A percentile compares a stretch with the other conserved stretches of the same genome.
Evolutionary conservation across 2,888 invertebrate species (phyloP).

Genomic region (Drosophila subquinaria): DNA sequence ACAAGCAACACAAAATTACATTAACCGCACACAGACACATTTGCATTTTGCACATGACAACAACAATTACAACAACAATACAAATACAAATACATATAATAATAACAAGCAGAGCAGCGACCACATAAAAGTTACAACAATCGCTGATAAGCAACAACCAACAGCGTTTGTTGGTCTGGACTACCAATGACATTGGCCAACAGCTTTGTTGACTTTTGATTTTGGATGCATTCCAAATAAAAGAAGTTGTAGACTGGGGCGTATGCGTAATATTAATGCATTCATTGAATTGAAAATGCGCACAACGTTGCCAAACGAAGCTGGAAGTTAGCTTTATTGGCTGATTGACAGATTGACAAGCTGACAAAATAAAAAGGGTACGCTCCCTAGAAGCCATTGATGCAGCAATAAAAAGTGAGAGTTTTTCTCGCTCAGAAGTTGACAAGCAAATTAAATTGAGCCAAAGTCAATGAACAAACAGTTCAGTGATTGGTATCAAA

Average conservation of each 20-base stretch:
- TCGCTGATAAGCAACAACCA: slow-evolving; percentile 64
- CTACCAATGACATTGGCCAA: slow-evolving; percentile 58
- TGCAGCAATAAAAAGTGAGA: slow-evolving; percentile 66
- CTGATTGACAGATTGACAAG: slow-evolving; percentile 66
- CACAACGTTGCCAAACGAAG: slow-evolving; percentile 35
- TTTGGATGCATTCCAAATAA: slow-evolving; percentile 30
- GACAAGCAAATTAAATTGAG: slow-evolving; percentile 17
- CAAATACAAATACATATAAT: slow-evolving; percentile 20
- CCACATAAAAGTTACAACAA: slow-evolving; percentile 53
- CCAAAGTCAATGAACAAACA: slow-evolving; percentile 58
- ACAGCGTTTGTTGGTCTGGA: slow-evolving; percentile 44
- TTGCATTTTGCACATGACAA: slow-evolving; percentile 75
- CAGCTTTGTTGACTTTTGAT: slow-evolving; percentile 9
- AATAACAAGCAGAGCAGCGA: slow-evolving; percentile 20
- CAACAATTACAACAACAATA: slow-evolving; percentile 34
- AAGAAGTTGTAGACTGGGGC: slow-evolving; percentile 25
- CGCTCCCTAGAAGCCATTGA: slow-evolving; percentile 42
- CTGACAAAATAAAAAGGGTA: slow-evolving; percentile 45
- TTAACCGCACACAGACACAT: slow-evolving; percentile 65
- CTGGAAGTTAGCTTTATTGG: slow-evolving; percentile 27
- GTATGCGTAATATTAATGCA: slow-evolving; percentile 55
- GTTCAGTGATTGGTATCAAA: slow-evolving; percentile 36
- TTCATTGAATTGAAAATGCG: slow-evolving; percentile 56
- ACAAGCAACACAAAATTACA: slow-evolving; percentile 64
- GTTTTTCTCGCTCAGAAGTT: slow-evolving; percentile 45